Evolutionary conservation across 2,797 vertebrate genomes (phyloP).

Genomic region (Anas bernieri): DNA sequence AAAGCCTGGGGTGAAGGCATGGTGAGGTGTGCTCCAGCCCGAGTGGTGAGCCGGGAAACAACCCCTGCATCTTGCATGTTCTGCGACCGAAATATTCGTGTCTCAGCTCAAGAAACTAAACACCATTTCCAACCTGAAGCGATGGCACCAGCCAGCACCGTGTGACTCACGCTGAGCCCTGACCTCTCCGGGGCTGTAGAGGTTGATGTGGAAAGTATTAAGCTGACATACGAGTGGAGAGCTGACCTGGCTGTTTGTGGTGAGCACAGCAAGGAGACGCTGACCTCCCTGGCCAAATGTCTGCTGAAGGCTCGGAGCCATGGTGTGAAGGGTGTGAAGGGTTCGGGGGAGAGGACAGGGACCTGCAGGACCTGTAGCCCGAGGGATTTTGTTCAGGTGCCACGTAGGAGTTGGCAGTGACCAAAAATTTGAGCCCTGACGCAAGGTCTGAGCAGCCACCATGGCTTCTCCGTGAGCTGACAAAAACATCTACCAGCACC

Average conservation of each 20-base stretch:
- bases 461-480: not conserved
- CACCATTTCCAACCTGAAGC: rapidly evolving
- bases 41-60: not conserved
- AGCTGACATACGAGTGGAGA: not conserved
- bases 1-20: not conserved
- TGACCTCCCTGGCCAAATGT: not conserved
- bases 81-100: not conserved
- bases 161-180: not conserved
- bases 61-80: not conserved
- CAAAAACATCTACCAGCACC: not conserved
- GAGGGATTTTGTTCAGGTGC: not conserved
- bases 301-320: not conserved
- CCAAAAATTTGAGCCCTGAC: not conserved
- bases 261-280: not conserved
- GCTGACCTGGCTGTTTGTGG: not conserved
- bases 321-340: rapidly evolving
- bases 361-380: not conserved
- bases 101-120: not conserved
- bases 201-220: not conserved
- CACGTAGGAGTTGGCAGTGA: not conserved
- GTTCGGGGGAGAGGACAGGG: not conserved
- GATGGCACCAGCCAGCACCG: not conserved
- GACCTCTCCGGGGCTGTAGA: not conserved
- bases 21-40: not conserved
- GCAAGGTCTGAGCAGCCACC: rapidly evolving